Base-by-base conservation (phyloP, 2,888 invertebrate species). In the Dicyrtomina minuta region DNA sequence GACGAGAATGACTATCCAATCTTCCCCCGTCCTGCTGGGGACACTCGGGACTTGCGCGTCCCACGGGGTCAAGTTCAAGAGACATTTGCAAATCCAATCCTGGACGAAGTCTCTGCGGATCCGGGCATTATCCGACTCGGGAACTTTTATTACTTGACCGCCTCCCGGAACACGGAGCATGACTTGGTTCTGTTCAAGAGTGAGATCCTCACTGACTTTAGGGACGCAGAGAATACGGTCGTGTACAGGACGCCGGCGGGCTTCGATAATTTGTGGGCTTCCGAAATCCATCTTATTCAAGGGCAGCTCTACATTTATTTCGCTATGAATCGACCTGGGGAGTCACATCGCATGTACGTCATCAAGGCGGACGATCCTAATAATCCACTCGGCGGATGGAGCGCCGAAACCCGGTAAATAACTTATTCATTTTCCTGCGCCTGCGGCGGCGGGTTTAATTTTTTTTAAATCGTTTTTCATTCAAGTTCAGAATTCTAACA, bases 331-430 rank as follows among this genome's bases (percentile, higher is more conserved):
- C 27, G 60, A 43, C 24, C 13, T n/a, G 72, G 72, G 1, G 74
- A 73, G 46, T 72, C 72, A 58, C 76, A 77, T 55, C 43, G 78
- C 17, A 78, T 78, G 78, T 76, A 76, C 56, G 78, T 75, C 10
- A 76, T 76, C 59, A 71, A 72, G 44, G 76, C 76, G 4, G 62
- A 72, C 6, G 67, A 76, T 46, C 64, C 75, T 0, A 66, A 64
- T 4, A 66, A 78, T 59, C 76, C 75, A 1, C 59, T 78, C 68
- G 78, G 75, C 33, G 20, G 20, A 2, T 61, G 61, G 44, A 26
- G 44, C 15, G 15, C 5, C 1, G 46, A 61, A n/a, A 26, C 46
- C 26, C 22, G 56, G 33, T n/a, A n/a, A n/a, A n/a, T n/a, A n/a
- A n/a, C n/a, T n/a, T n/a, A n/a, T n/a, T n/a, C n/a, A n/a, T n/a